Evolutionary conservation across 2,888 invertebrate genomes (phyloP).

Genomic region (Fabriciana adippe): DNA sequence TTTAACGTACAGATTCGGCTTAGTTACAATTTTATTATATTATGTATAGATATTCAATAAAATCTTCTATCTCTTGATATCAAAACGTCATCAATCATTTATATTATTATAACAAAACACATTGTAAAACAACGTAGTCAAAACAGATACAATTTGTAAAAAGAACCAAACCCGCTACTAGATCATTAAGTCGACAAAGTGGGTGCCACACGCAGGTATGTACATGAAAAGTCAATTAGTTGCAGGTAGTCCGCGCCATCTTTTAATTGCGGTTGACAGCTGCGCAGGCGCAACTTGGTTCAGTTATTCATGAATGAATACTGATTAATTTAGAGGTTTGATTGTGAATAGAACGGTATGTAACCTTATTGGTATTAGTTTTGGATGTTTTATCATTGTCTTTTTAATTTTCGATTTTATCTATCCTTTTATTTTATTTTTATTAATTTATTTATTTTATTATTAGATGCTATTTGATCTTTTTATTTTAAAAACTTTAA

Average conservation of each 20-base stretch:
- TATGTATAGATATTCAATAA: too few relatives aligned
- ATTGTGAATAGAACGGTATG: conserved; percentile 9
- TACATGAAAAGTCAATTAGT: conserved; percentile 83
- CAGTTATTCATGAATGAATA: conserved; percentile 36
- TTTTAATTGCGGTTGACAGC: conserved; percentile 71
- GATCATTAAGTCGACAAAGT: conserved; percentile 50
- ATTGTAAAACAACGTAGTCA: conserved; percentile 9
- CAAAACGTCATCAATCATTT: background rate
- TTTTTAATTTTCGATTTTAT: too few relatives aligned
- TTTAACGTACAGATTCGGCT: too few relatives aligned
- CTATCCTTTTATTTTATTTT: too few relatives aligned
- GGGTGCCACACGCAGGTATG: conserved; percentile 53
- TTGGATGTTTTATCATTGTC: background rate
- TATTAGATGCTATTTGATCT: too few relatives aligned
- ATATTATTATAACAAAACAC: conserved; percentile 9
- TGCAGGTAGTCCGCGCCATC: conserved; percentile 62
- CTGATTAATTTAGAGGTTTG: conserved; percentile 27
- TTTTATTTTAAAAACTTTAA: too few relatives aligned
- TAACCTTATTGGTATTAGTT: background rate
- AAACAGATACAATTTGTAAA: conserved; percentile 36
- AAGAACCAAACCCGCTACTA: conserved; percentile 40
- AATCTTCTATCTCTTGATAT: too few relatives aligned
- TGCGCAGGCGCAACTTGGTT: conserved; percentile 62
- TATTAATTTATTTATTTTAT: too few relatives aligned
- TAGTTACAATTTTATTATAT: too few relatives aligned